These are phyloP conservation scores for Atta texana DNA, from an alignment of 1,140 invertebrate genomes.

Conservation along the genomic window DNA sequence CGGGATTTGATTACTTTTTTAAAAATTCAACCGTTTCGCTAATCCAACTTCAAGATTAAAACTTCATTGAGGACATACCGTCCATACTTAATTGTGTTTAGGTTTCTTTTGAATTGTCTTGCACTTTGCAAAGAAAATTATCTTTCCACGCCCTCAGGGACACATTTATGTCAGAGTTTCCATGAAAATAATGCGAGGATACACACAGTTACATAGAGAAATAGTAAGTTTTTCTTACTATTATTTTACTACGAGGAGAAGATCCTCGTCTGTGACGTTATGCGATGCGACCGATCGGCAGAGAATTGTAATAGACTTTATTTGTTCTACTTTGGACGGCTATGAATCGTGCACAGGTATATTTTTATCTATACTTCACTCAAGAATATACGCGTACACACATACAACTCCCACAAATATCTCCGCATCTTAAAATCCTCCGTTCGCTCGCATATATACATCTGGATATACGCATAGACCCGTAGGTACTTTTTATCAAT, in stretches of 20 bases:
- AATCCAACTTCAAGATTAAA: constrained; percentile 35
- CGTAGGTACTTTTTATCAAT: constrained; percentile 31
- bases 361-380: constrained; percentile 73
- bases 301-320: constrained; percentile 74
- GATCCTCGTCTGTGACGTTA: background rate
- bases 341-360: constrained; percentile 77
- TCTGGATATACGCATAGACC: constrained; percentile 21
- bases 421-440: constrained; percentile 50
- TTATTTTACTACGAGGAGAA: no score
- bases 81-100: constrained; percentile 34
- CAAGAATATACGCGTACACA: constrained; percentile 62
- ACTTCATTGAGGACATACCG: constrained; percentile 1
- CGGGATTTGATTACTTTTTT: background rate
- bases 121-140: constrained; percentile 20
- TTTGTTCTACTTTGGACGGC: constrained; percentile 78
- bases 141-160: constrained; percentile 1
- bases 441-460: constrained; percentile 47
- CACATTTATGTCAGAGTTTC: constrained; percentile 1
- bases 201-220: background rate
- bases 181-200: constrained; percentile 16
- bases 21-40: background rate
- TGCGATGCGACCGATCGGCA: constrained; percentile 69
- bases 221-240: constrained; percentile 16
- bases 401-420: constrained; percentile 56
- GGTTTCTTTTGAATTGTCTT: constrained; percentile 25